Base-by-base conservation (phyloP, 2,888 invertebrate species). In the Polyommatus icarus region DNA sequence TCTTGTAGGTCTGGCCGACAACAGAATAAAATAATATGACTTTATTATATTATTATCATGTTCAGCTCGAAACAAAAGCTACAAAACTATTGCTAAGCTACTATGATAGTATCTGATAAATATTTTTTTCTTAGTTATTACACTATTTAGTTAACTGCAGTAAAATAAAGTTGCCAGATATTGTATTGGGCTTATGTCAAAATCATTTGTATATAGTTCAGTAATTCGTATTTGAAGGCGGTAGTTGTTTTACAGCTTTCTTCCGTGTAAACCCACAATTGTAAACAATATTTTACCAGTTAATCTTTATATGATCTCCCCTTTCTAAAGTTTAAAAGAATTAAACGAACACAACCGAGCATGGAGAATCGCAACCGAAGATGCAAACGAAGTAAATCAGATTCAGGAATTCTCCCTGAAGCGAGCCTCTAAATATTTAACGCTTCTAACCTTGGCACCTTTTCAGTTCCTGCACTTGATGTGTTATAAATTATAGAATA, bases 351-450 rank as follows among this genome's bases (percentile, higher is more conserved):
- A 75, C 50, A 75, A 75, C 29, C 46, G 20, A 46, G 8, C 46
- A 54, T 75, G 29, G 24, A 29, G 50, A 75, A 75, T 75, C 29
- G 24, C 73, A 46, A 73, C 73, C 73, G 8, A 73, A 75, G 18
- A 75, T 75, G 54, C 54, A 29, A 75, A 54, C 75, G 75, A 54
- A 75, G 75, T 50, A 75, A 75, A 75, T 75, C 75, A 54, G 50
- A 75, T 75, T 29, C 75, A 54, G 24, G 54, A 75, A 54, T 75
- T 54, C 76, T 79, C 76, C 32, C 54, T 77, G 78, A 71, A 76
- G 78, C 77, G 78, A 75, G 75, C 75, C 78, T 80, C 75, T 76
- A 81, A 82, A 83, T 82, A 82, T 83, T 83, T 80, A 83, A 75
- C 46, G 76, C 71, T 24, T 72, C 75, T 78, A 77, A 77, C 81